These are phyloP conservation scores for Halcyon senegalensis DNA, from an alignment of 2,113 vertebrate genomes.

Conservation along the genomic window DNA sequence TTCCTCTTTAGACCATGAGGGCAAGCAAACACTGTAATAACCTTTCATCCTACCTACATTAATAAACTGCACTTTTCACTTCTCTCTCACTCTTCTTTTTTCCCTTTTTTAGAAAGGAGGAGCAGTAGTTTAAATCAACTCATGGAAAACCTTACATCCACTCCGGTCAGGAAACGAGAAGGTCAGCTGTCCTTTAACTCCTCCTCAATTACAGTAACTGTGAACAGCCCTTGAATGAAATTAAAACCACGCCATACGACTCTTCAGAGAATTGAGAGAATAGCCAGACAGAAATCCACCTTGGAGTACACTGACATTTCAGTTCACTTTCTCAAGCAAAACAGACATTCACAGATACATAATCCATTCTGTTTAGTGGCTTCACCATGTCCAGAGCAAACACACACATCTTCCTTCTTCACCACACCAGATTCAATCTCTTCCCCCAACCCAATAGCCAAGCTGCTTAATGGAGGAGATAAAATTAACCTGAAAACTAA, in stretches of 20 bases:
- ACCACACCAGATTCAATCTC: fast-evolving
- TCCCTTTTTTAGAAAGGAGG: neutral
- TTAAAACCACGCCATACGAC: neutral
- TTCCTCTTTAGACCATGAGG: neutral
- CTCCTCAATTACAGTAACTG: neutral
- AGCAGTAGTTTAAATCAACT: neutral
- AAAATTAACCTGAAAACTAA: neutral
- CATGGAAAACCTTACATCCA: neutral
- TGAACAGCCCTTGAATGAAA: neutral
- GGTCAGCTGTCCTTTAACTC: neutral
- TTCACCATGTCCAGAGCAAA: neutral
- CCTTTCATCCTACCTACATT: neutral
- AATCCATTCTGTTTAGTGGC: neutral
- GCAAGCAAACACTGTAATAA: neutral
- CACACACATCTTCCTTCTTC: neutral
- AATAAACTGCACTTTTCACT: neutral
- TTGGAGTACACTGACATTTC: neutral
- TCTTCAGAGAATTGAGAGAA: neutral
- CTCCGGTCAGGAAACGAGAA: neutral
- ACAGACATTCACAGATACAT: neutral
- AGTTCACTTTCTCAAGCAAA: neutral
- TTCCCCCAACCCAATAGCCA: fast-evolving
- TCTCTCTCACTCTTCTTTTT: neutral
- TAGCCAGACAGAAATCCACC: neutral
- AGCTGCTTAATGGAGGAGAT: neutral